These are phyloP conservation scores for Esox niger DNA, from an alignment of 2,113 vertebrate species.

Conservation along the genomic window DNA sequence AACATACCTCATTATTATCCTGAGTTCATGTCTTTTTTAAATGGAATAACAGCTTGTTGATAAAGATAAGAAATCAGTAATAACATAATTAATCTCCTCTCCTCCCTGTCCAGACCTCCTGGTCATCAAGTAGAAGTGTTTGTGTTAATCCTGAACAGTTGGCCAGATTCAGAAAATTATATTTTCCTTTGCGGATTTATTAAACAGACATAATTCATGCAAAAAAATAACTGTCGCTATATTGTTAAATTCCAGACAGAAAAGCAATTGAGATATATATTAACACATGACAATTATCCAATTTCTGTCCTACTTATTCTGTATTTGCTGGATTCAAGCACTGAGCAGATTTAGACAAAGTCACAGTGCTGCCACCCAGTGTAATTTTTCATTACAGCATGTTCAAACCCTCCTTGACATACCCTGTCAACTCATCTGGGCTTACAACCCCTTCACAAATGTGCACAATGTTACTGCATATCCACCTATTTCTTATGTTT, in stretches of 20 bases:
- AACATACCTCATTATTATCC: not conserved
- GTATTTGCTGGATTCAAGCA: not conserved
- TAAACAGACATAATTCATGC: not conserved
- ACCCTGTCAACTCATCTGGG: not conserved
- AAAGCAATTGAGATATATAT: no score
- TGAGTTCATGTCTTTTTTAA: not conserved
- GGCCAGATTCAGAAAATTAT: no score
- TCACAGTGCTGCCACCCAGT: slow-evolving; percentile 89
- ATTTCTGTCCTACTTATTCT: no score
- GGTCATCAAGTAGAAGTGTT: not conserved
- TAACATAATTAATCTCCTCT: not conserved
- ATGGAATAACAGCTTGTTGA: not conserved
- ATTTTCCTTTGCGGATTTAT: not conserved
- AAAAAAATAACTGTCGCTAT: no score
- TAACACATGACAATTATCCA: no score
- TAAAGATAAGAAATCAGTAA: not conserved
- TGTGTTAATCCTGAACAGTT: no score
- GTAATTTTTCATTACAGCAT: slow-evolving; percentile 61
- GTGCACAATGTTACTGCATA: slow-evolving; percentile 4
- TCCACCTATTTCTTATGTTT: not conserved
- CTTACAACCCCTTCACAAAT: not conserved
- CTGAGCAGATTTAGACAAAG: slow-evolving; percentile 33
- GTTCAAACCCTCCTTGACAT: not conserved
- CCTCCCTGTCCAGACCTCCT: not conserved
- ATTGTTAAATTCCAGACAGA: no score